phyloP scores from a whole-genome alignment of 2,888 invertebrate genomes.

The Rotaria magnacalcarata region DNA sequence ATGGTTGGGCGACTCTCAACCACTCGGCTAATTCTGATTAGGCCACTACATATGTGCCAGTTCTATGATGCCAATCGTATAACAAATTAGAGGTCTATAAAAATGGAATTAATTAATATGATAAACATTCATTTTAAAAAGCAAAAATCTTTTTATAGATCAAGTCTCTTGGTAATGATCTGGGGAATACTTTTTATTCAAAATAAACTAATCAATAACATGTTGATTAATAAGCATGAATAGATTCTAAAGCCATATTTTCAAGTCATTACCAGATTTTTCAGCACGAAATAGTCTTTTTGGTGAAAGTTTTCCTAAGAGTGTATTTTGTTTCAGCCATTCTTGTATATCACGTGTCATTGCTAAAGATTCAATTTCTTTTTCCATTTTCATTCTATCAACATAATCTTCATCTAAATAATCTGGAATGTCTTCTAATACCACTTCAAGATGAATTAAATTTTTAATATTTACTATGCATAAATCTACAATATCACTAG shows the following conservation, averaged over 20 bases:
- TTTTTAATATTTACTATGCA: background rate
- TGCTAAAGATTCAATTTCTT: background rate
- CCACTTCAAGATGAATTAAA: constrained; percentile 6
- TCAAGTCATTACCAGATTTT: background rate
- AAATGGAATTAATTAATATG: no score
- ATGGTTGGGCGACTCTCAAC: no score
- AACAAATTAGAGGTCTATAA: no score
- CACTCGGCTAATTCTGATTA: no score
- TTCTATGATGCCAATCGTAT: no score
- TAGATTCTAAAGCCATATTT: background rate
- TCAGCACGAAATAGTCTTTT: background rate
- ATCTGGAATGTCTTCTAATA: background rate
- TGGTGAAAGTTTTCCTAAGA: background rate
- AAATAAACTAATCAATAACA: no score
- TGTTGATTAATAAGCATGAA: no score
- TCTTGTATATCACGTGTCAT: background rate
- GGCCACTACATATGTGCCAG: no score
- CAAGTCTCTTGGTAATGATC: no score
- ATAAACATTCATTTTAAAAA: no score
- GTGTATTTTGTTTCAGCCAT: background rate
- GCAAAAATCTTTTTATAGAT: no score
- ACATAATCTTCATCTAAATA: constrained; percentile 12
- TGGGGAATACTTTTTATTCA: no score
- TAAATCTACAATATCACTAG: background rate
- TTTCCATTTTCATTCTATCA: constrained; percentile 15